Evolutionary conservation across 2,113 vertebrate genomes (phyloP).

Genomic region (Syrmaticus mikado): DNA sequence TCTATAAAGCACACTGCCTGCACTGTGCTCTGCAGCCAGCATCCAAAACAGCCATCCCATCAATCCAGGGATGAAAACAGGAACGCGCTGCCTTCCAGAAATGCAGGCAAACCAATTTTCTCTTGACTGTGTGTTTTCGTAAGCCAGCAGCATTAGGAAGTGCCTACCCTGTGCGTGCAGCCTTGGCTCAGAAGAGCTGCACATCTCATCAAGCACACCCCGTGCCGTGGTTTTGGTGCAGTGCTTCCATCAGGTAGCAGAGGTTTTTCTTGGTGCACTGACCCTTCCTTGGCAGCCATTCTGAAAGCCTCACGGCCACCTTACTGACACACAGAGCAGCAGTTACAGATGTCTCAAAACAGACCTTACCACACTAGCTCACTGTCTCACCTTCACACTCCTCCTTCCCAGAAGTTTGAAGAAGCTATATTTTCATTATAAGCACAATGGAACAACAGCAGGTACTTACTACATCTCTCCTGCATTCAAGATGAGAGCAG

Average conservation of each 20-base stretch:
- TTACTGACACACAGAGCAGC: background rate
- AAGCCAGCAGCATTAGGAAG: background rate
- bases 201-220: fast-evolving
- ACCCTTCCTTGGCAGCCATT: background rate
- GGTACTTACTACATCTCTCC: fast-evolving
- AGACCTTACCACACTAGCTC: fast-evolving
- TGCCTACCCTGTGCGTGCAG: fast-evolving
- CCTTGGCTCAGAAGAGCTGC: background rate
- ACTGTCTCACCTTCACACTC: fast-evolving
- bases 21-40: background rate
- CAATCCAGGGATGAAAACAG: background rate
- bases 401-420: background rate
- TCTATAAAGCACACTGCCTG: no score
- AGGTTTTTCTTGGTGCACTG: background rate
- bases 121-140: no score
- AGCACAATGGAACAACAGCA: background rate
- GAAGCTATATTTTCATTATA: background rate
- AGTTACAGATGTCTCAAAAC: background rate
- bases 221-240: fast-evolving
- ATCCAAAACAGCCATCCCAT: fast-evolving
- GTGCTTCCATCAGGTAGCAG: background rate
- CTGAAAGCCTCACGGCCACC: background rate
- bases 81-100: fast-evolving
- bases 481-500: background rate
- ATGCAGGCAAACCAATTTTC: fast-evolving